Percentiles rank a stretch among this genome's conserved stretches.
phyloP scores from a whole-genome alignment of 2,888 invertebrate genomes.

The Pocota personata region DNA sequence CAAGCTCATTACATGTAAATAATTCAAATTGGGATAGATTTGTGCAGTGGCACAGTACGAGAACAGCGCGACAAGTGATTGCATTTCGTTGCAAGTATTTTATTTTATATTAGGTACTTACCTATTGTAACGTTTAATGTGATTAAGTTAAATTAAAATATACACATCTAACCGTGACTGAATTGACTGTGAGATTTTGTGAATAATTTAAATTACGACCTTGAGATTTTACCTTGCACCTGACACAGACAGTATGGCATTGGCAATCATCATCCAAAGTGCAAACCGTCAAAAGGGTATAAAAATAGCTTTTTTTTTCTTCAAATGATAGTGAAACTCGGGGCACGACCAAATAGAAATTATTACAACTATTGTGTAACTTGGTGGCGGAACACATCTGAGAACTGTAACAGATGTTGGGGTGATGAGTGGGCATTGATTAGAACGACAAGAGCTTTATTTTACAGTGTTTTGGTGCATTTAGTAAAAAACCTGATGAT shows the following conservation, averaged over 20 bases:
- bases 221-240: constrained; percentile 36
- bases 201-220: constrained; percentile 20
- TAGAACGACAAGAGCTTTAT: too few species aligned
- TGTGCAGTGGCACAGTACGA: constrained; percentile 37
- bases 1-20: constrained; percentile 53
- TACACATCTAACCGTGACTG: neutral
- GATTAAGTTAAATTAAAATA: neutral
- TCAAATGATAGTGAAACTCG: constrained; percentile 30
- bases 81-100: constrained; percentile 46
- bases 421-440: too few species aligned
- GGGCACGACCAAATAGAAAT: neutral
- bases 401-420: constrained; percentile 12
- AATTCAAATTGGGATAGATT: constrained; percentile 49
- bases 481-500: too few species aligned
- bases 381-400: neutral
- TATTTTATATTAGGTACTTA: neutral
- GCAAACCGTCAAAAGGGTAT: neutral
- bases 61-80: constrained; percentile 14
- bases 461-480: too few species aligned
- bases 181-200: neutral
- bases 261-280: constrained; percentile 6
- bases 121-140: neutral
- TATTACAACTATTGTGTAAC: constrained; percentile 38
- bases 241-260: constrained; percentile 26
- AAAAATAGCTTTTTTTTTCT: constrained; percentile 42